phyloP scores from a whole-genome alignment of 2,797 vertebrate species.

The Echiichthys vipera region DNA sequence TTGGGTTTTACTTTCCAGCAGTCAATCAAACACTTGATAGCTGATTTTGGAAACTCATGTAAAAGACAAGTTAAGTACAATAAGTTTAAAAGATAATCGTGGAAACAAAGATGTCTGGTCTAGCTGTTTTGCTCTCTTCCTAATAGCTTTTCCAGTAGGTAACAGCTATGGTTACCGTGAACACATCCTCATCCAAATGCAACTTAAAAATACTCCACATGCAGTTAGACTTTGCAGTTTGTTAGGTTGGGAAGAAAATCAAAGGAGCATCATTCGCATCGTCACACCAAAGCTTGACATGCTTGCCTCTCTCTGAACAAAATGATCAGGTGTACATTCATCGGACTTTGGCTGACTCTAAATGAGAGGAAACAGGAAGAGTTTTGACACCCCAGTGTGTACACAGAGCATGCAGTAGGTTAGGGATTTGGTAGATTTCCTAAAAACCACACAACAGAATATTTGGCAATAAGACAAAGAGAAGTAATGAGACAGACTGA shows the following conservation, averaged over 20 bases:
- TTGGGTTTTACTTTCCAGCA: background rate
- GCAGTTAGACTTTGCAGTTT: slow-evolving; percentile 70
- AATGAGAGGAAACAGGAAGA: slow-evolving; percentile 69
- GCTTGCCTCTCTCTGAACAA: slow-evolving; percentile 84
- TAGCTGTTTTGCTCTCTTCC: slow-evolving; percentile 67
- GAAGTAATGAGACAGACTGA: slow-evolving; percentile 18
- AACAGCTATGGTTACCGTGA: slow-evolving; percentile 23
- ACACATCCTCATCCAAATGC: slow-evolving; percentile 29
- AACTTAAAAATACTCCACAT: slow-evolving; percentile 63
- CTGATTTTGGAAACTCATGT: background rate
- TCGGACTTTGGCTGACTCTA: slow-evolving; percentile 79
- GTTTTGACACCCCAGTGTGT: slow-evolving; percentile 12
- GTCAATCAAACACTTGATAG: background rate
- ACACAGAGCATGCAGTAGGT: slow-evolving; percentile 55
- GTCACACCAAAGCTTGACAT: slow-evolving; percentile 69
- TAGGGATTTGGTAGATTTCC: slow-evolving; percentile 22
- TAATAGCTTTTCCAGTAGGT: slow-evolving; percentile 27
- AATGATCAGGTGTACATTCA: slow-evolving; percentile 82
- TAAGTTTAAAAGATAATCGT: background rate
- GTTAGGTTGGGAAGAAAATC: slow-evolving; percentile 48
- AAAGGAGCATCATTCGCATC: slow-evolving; percentile 48
- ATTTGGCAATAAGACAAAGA: slow-evolving; percentile 8
- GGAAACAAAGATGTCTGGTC: background rate
- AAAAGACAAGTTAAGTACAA: background rate
- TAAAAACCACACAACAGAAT: slow-evolving; percentile 13